Conservation (phyloP, 2,797 vertebrate species). For the Poecilia wingei region DNA sequence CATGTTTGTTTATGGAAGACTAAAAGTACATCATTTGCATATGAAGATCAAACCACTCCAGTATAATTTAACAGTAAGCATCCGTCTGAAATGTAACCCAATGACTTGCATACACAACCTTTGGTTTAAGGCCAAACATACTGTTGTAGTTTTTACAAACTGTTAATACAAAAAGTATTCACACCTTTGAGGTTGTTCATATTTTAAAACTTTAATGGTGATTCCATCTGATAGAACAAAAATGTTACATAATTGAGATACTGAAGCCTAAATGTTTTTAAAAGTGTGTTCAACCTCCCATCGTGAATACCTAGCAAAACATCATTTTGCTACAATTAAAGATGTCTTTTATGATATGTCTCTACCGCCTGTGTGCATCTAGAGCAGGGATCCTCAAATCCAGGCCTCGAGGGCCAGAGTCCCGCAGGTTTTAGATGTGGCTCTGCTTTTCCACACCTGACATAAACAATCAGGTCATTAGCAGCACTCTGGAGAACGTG, state of each 20-base stretch:
- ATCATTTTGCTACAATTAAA: background rate
- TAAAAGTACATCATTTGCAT: background rate
- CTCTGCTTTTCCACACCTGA: too few relatives aligned
- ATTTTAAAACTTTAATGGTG: background rate
- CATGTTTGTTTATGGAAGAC: constrained; percentile 4
- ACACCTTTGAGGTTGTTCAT: background rate
- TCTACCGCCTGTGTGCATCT: background rate
- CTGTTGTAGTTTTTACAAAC: background rate
- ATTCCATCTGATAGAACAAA: background rate
- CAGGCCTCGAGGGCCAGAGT: too few relatives aligned
- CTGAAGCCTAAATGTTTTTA: background rate
- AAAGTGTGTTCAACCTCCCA: background rate
- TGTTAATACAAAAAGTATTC: background rate
- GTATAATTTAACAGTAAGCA: background rate
- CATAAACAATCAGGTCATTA: too few relatives aligned
- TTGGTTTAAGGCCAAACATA: background rate
- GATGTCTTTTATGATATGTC: background rate
- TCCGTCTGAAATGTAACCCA: background rate
- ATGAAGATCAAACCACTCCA: constrained; percentile 10
- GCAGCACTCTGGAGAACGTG: too few relatives aligned
- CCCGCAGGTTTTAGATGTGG: too few relatives aligned
- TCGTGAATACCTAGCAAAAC: background rate
- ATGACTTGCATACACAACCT: background rate
- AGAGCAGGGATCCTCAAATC: background rate
- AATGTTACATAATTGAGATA: background rate